Conservation (phyloP, 2,113 vertebrate genomes). For the Erythrocercus mccallii region DNA sequence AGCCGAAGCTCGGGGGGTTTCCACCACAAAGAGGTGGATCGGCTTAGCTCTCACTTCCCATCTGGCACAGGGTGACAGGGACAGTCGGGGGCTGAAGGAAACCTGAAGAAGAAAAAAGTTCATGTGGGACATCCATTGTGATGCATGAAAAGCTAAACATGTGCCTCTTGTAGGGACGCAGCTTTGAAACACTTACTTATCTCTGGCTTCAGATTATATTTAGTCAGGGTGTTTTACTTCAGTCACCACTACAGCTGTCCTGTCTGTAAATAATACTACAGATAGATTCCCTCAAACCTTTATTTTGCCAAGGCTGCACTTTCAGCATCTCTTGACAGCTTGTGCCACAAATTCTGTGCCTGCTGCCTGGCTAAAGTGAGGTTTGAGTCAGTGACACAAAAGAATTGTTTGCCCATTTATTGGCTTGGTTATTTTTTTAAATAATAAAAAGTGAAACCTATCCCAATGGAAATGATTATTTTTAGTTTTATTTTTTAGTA, state of each 20-base stretch:
- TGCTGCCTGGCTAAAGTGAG: background rate
- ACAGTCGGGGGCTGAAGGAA: slow-evolving; percentile 82
- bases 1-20: slow-evolving; percentile 93
- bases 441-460: background rate
- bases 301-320: slow-evolving; percentile 45
- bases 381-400: background rate
- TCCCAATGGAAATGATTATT: background rate
- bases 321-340: background rate
- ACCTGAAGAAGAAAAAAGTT: slow-evolving; percentile 80
- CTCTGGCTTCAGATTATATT: slow-evolving; percentile 74
- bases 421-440: background rate
- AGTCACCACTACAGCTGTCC: slow-evolving; percentile 76
- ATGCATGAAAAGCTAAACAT: slow-evolving; percentile 78
- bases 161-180: slow-evolving; percentile 69
- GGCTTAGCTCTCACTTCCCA: slow-evolving; percentile 97
- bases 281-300: slow-evolving; percentile 28
- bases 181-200: slow-evolving; percentile 80
- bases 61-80: slow-evolving; percentile 92
- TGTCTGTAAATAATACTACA: slow-evolving; percentile 70
- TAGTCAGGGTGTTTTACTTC: slow-evolving; percentile 70
- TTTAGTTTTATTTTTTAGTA: background rate
- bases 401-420: background rate
- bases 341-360: background rate
- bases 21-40: slow-evolving; percentile 94
- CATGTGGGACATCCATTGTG: slow-evolving; percentile 78